phyloP scores from a whole-genome alignment of 2,888 invertebrate species.

The Sesia apiformis region DNA sequence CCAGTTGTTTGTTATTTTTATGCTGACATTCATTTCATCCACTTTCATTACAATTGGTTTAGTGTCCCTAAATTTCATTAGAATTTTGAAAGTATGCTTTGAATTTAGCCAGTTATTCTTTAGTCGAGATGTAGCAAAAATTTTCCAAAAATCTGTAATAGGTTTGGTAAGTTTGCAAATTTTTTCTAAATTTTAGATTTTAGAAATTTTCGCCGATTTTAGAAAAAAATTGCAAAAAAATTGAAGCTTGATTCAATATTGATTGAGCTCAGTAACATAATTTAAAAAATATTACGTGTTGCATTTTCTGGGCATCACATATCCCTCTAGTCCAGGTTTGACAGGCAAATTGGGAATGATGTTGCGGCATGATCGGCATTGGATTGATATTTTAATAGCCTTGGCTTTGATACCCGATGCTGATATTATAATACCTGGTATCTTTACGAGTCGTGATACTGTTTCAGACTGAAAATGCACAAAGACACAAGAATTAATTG shows the following conservation, averaged over 20 bases:
- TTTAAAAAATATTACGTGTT: slow-evolving; percentile 77
- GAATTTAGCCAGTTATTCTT: too few relatives aligned
- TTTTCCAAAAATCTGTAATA: too few relatives aligned
- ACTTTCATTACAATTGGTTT: too few relatives aligned
- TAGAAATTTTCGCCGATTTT: neutral
- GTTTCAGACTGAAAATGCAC: slow-evolving; percentile 84
- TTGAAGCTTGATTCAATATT: too few relatives aligned
- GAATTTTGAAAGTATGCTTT: too few relatives aligned
- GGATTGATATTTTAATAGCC: slow-evolving; percentile 95
- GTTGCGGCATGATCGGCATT: slow-evolving; percentile 95
- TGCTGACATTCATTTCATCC: too few relatives aligned
- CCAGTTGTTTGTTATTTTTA: too few relatives aligned
- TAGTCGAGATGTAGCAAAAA: too few relatives aligned
- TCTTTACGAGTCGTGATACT: slow-evolving; percentile 94
- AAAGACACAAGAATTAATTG: too few relatives aligned
- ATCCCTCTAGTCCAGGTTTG: slow-evolving; percentile 97
- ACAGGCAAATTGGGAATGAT: slow-evolving; percentile 91
- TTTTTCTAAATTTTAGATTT: neutral
- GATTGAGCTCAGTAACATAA: slow-evolving; percentile 25
- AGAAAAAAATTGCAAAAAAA: neutral
- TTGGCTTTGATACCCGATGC: slow-evolving; percentile 96
- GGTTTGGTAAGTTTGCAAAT: too few relatives aligned
- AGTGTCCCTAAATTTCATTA: too few relatives aligned
- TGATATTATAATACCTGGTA: slow-evolving; percentile 95
- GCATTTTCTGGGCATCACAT: slow-evolving; percentile 95